Evolutionary conservation across 2,888 invertebrate species (phyloP).

Genomic region (Cheilosia soror): DNA sequence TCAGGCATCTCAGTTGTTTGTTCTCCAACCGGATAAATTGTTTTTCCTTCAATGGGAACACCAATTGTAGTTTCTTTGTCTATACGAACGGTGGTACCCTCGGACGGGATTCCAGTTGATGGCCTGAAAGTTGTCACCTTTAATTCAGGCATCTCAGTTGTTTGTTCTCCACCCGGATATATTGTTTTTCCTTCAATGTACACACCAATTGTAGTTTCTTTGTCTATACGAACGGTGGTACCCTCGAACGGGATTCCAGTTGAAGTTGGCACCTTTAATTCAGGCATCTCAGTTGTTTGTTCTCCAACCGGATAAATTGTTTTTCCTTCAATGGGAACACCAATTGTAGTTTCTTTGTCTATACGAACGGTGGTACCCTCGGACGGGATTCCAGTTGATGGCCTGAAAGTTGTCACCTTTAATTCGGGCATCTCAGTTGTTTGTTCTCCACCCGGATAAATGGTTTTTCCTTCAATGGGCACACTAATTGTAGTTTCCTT

Average conservation of each 20-base stretch:
- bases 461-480: neutral
- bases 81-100: neutral
- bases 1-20: too few species aligned
- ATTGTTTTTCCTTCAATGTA: constrained; percentile 17
- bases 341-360: neutral
- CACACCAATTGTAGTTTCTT: constrained; percentile 2
- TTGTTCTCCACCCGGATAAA: neutral
- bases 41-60: too few species aligned
- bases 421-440: neutral
- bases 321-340: constrained; percentile 14
- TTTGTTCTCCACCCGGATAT: neutral
- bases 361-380: constrained; percentile 2
- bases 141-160: neutral
- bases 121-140: neutral
- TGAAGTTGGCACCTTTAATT: neutral
- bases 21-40: too few species aligned
- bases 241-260: neutral
- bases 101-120: neutral
- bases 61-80: neutral
- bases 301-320: neutral
- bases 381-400: neutral
- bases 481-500: neutral
- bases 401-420: too few species aligned
- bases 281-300: too few species aligned
- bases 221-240: neutral